Base-by-base conservation (phyloP, 2,888 invertebrate species). In the Apotomis betuletana region DNA sequence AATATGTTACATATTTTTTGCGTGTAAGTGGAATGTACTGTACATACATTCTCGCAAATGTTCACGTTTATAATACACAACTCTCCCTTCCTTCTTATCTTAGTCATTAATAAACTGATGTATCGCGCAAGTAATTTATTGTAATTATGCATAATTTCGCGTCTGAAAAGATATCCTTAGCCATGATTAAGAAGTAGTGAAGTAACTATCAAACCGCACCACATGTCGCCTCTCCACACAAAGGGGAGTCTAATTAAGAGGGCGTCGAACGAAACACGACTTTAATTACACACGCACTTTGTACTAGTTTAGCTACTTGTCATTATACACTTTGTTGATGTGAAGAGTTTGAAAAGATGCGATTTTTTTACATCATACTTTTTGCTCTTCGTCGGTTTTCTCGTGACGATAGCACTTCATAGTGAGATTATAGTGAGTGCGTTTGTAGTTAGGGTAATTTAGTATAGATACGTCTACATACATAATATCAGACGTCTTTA, bases 211-310 rank as follows among this genome's bases (percentile, higher is more conserved):
- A 62, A 81, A 79, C 79, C 82, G 85, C 83, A 85, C 82, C 77
- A 90, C 82, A 90, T 90, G 90, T 84, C 85, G 85, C 79, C 77
- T 65, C 61, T 76, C 76, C 76, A 36, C 75, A 81, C 78, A 84
- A 85, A 82, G 80, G 83, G 84, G 80, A 78, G 75, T 77, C 78
- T 81, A 85, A 88, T 86, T 85, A 86, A 87, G 81, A 83, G 86
- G 86, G 87, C 84, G 85, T 86, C 76, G 75, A 79, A 81, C 76
- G 80, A 83, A 86, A 86, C 81, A 79, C 84, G 78, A 82, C 84
- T 86, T 87, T 89, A 90, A 90, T 90, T 87, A 85, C 83, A 83
- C 74, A 83, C 86, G 82, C 79, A 83, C 79, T 57, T 69, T 78
- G 76, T 81, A 80, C 77, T 80, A 74, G 82, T 82, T 82, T 75